These are phyloP conservation scores for Molothrus ater DNA, from an alignment of 2,797 vertebrate genomes.

Conservation along the genomic window DNA sequence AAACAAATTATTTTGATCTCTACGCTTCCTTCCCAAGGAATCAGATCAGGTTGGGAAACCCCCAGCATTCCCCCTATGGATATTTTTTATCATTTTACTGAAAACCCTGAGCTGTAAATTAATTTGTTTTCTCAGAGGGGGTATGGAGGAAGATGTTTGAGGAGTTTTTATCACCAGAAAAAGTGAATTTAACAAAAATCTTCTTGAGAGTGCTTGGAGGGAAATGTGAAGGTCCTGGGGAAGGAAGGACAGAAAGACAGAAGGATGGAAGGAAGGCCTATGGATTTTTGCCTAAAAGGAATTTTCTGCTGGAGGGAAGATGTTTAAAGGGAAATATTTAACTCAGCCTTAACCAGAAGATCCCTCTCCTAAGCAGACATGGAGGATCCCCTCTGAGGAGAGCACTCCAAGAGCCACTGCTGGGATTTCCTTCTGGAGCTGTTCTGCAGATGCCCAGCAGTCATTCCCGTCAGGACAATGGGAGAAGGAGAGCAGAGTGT, in stretches of 20 bases:
- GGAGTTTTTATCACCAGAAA: neutral
- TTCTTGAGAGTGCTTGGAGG: neutral
- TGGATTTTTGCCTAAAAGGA: neutral
- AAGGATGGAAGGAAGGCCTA: neutral
- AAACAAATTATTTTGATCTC: neutral
- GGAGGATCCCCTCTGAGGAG: neutral
- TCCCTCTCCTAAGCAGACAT: neutral
- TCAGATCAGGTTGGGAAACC: neutral
- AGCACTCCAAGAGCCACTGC: neutral
- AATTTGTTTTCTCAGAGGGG: neutral
- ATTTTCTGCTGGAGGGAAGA: neutral
- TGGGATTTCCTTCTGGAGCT: neutral
- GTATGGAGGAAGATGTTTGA: neutral
- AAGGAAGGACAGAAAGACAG: neutral
- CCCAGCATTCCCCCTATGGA: neutral
- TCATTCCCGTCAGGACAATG: neutral
- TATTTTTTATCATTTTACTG: neutral
- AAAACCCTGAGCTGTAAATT: neutral
- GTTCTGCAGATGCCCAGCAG: neutral
- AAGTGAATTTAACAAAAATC: neutral
- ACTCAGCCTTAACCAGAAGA: neutral
- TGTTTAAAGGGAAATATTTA: neutral
- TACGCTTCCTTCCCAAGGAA: neutral
- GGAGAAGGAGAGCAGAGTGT: neutral
- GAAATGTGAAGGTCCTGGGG: no score